phyloP scores from a whole-genome alignment of 2,888 invertebrate genomes.

The Eristalis pertinax region DNA sequence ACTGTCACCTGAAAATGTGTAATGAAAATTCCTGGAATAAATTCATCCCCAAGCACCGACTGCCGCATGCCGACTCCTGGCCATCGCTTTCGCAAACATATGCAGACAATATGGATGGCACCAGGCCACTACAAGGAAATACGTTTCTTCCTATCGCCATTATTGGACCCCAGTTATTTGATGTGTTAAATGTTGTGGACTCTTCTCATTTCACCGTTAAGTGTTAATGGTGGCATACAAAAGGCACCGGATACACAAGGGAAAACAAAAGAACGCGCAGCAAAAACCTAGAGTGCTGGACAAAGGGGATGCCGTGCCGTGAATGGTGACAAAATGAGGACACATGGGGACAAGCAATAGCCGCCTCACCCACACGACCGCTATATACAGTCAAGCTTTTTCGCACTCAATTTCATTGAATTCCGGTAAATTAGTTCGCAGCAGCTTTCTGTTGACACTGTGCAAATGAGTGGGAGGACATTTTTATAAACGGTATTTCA shows the following conservation, averaged over 20 bases:
- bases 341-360: constrained; percentile 25
- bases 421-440: constrained; percentile 76
- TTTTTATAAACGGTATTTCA: constrained; percentile 72
- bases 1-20: constrained; percentile 38
- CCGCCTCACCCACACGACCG: constrained; percentile 34
- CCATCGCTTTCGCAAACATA: constrained; percentile 38
- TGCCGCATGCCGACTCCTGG: background rate
- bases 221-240: constrained; percentile 48
- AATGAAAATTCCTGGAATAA: constrained; percentile 46
- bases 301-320: background rate
- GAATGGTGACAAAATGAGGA: constrained; percentile 22
- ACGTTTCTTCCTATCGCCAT: constrained; percentile 48
- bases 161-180: constrained; percentile 50
- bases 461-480: constrained; percentile 70
- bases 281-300: constrained; percentile 2
- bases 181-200: constrained; percentile 61
- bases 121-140: constrained; percentile 36
- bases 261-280: constrained; percentile 39
- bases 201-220: constrained; percentile 52
- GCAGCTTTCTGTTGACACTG: constrained; percentile 67
- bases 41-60: constrained; percentile 22
- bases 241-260: constrained; percentile 37
- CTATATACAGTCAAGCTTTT: constrained; percentile 68
- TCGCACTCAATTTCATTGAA: constrained; percentile 77
- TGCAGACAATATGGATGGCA: constrained; percentile 35